Evolutionary conservation across 2,888 invertebrate species (phyloP).

Genomic region (Unio pictorum): DNA sequence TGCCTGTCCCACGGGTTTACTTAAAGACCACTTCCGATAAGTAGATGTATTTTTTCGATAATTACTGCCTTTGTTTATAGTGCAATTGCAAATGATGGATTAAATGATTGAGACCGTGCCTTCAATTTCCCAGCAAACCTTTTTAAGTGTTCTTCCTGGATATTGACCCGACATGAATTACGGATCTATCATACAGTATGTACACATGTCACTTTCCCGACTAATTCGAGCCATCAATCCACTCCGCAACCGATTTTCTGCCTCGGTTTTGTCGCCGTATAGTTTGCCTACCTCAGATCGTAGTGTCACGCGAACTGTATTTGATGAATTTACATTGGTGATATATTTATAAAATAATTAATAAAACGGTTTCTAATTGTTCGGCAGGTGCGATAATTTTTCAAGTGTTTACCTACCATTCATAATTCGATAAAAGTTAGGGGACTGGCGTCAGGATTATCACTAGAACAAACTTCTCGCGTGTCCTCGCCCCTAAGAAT

Average conservation of each 20-base stretch:
- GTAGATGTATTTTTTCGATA: too few species aligned
- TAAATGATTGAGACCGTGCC: too few species aligned
- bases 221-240: slow-evolving; percentile 28
- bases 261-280: slow-evolving; percentile 30
- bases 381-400: slow-evolving; percentile 26
- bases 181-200: slow-evolving; percentile 32
- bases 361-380: slow-evolving; percentile 31
- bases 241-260: slow-evolving; percentile 14
- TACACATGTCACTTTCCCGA: slow-evolving; percentile 22
- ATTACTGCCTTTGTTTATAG: too few species aligned
- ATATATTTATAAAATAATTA: slow-evolving; percentile 35
- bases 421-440: slow-evolving; percentile 32
- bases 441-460: slow-evolving; percentile 30
- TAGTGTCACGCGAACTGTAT: slow-evolving; percentile 22
- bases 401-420: slow-evolving; percentile 32
- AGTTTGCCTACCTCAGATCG: slow-evolving; percentile 29
- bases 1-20: too few species aligned
- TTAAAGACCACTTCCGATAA: too few species aligned
- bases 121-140: too few species aligned
- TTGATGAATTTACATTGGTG: slow-evolving; percentile 17
- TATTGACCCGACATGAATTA: slow-evolving; percentile 27
- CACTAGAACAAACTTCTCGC: slow-evolving; percentile 27
- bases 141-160: slow-evolving; percentile 33
- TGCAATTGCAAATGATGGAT: too few species aligned
- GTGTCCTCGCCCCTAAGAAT: slow-evolving; percentile 9